phyloP scores from a whole-genome alignment of 2,888 invertebrate species.

The Caenorhabditis afra region DNA sequence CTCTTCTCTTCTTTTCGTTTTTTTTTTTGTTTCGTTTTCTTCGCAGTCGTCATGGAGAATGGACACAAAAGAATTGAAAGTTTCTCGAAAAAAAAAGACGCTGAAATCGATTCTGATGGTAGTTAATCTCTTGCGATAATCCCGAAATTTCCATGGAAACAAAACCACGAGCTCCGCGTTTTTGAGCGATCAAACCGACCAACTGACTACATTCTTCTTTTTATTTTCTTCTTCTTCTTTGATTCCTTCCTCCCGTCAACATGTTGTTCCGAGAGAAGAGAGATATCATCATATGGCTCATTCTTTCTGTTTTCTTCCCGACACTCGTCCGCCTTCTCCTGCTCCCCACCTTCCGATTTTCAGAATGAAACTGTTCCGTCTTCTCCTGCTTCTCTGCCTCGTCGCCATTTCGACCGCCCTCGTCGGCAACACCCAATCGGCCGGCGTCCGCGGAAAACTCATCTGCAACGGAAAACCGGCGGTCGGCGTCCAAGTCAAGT shows the following conservation, averaged over 20 bases:
- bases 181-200: slow-evolving; percentile 1
- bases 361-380: slow-evolving; percentile 49
- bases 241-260: slow-evolving; percentile 22
- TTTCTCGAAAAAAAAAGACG: background rate
- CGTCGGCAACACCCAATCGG: slow-evolving; percentile 65
- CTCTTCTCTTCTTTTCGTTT: background rate
- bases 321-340: background rate
- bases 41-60: slow-evolving; percentile 1
- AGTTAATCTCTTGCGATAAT: background rate
- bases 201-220: background rate
- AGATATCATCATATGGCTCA: background rate
- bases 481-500: slow-evolving; percentile 64
- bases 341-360: too few relatives aligned
- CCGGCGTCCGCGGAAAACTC: slow-evolving; percentile 63
- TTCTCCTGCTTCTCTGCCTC: slow-evolving; percentile 39
- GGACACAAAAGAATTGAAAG: background rate
- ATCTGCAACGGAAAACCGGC: slow-evolving; percentile 65
- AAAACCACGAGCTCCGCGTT: slow-evolving; percentile 2
- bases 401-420: slow-evolving; percentile 33
- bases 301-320: background rate
- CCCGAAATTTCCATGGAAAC: slow-evolving; percentile 28
- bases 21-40: slow-evolving; percentile 25
- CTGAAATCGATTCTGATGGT: background rate
- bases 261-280: slow-evolving; percentile 33
- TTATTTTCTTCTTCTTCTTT: background rate